phyloP scores from a whole-genome alignment of 1,140 invertebrate species.

The Battus philenor region DNA sequence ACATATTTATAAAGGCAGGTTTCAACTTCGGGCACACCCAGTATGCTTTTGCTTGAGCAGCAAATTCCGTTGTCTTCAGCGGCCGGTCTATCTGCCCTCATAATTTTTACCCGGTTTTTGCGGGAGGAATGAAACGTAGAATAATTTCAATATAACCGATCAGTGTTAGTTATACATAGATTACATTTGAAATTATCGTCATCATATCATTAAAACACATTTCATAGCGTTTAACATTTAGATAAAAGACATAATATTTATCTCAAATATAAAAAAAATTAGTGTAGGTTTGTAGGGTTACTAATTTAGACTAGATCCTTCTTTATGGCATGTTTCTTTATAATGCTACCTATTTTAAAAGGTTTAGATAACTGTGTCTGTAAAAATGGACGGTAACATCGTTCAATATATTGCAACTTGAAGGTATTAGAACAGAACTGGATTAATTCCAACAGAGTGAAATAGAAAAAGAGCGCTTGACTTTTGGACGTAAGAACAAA shows the following conservation, averaged over 20 bases:
- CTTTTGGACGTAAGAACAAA: too few species aligned
- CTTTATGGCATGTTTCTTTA: neutral
- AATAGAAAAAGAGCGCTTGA: too few species aligned
- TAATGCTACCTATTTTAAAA: neutral
- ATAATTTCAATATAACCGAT: constrained; percentile 13
- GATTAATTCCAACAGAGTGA: too few species aligned
- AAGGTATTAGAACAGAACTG: too few species aligned
- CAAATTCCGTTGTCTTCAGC: neutral
- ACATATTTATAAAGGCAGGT: constrained; percentile 12
- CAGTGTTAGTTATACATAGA: constrained; percentile 28
- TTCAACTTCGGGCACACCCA: neutral
- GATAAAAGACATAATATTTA: constrained; percentile 40
- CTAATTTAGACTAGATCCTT: constrained; percentile 16
- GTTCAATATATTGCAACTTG: too few species aligned
- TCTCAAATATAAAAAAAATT: constrained; percentile 32
- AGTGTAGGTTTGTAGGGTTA: constrained; percentile 33
- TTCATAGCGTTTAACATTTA: constrained; percentile 46
- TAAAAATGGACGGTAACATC: constrained; percentile 1
- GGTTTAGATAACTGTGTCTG: neutral
- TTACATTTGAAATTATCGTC: constrained; percentile 46
- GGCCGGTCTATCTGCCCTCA: constrained; percentile 6
- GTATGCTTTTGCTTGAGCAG: neutral
- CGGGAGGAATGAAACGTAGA: constrained; percentile 13
- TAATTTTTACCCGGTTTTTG: constrained; percentile 8
- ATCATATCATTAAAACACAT: constrained; percentile 62